Percentiles rank a stretch among this genome's conserved stretches.
These are phyloP conservation scores for Patiria pectinifera DNA, from an alignment of 53 echinoderm and acorn worm genomes.

Conservation along the genomic window DNA sequence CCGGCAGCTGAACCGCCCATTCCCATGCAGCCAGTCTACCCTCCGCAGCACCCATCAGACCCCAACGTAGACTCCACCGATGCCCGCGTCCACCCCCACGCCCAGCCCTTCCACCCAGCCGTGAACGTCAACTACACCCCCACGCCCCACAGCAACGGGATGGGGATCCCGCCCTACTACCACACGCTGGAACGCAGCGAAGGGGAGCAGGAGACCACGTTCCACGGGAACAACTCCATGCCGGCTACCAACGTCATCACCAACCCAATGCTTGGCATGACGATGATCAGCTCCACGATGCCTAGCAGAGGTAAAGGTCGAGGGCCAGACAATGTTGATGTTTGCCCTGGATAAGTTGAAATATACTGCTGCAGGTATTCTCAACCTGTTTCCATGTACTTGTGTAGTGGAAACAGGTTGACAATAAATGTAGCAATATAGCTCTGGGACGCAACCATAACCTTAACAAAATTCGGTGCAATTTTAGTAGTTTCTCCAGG, in stretches of 20 bases:
- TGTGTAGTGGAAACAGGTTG: too few relatives aligned
- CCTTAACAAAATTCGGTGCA: too few relatives aligned
- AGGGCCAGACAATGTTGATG: too few relatives aligned
- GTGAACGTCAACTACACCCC: conserved; percentile 47
- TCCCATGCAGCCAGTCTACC: conserved; percentile 44
- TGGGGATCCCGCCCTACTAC: conserved; percentile 69
- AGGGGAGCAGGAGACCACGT: conserved; percentile 70
- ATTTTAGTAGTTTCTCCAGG: too few relatives aligned
- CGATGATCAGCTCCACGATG: conserved; percentile 41
- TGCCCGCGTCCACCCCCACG: not conserved
- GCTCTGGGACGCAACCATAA: too few relatives aligned
- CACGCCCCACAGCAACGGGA: conserved; percentile 54
- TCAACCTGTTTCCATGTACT: too few relatives aligned
- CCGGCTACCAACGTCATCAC: conserved; percentile 55
- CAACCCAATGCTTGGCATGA: conserved; percentile 45
- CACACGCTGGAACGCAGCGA: conserved; percentile 70
- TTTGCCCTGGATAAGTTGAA: too few relatives aligned
- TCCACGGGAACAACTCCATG: conserved; percentile 45
- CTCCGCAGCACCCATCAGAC: conserved; percentile 26
- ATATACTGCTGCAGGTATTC: too few relatives aligned
- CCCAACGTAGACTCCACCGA: conserved; percentile 7
- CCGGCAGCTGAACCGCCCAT: conserved; percentile 23
- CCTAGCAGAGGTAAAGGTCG: conserved; percentile 33
- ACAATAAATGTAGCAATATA: too few relatives aligned
- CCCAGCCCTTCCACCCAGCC: conserved; percentile 14